Evolutionary conservation across 2,888 invertebrate genomes (phyloP).

Genomic region (Netelia inedita): DNA sequence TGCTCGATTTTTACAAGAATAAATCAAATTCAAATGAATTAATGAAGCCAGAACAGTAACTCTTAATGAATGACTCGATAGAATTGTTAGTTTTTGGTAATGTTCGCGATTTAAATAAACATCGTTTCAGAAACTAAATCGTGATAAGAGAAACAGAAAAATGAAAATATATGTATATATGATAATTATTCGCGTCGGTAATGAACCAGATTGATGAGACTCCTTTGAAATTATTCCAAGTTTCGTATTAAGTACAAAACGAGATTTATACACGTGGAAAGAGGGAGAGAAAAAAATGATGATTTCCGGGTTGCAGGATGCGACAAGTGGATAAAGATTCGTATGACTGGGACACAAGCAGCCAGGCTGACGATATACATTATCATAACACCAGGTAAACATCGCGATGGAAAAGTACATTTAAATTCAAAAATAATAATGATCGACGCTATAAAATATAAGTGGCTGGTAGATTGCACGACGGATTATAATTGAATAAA

Average conservation of each 20-base stretch:
- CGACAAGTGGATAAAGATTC: conserved; percentile 48
- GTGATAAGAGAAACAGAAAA: neutral
- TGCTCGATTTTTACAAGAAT: neutral
- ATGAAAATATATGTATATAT: neutral
- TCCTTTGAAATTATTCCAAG: neutral
- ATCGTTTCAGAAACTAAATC: neutral
- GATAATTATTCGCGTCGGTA: neutral
- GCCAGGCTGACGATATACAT: conserved; percentile 27
- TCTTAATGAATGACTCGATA: neutral
- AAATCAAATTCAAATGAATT: neutral
- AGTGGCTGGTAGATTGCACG: neutral
- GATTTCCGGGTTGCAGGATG: conserved; percentile 46
- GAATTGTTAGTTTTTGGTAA: neutral
- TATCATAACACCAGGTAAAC: conserved; percentile 45
- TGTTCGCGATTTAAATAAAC: neutral
- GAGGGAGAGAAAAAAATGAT: conserved; percentile 5
- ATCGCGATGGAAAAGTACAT: conserved; percentile 4
- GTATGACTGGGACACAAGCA: conserved; percentile 36
- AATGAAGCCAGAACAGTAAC: neutral
- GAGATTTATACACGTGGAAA: neutral
- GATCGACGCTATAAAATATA: neutral
- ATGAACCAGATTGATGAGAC: neutral
- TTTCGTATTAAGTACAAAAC: neutral
- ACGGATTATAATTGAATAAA: conserved; percentile 8
- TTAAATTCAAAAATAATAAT: neutral